phyloP scores from a whole-genome alignment of 2,888 invertebrate species.

The Hydropsyche betteni region DNA sequence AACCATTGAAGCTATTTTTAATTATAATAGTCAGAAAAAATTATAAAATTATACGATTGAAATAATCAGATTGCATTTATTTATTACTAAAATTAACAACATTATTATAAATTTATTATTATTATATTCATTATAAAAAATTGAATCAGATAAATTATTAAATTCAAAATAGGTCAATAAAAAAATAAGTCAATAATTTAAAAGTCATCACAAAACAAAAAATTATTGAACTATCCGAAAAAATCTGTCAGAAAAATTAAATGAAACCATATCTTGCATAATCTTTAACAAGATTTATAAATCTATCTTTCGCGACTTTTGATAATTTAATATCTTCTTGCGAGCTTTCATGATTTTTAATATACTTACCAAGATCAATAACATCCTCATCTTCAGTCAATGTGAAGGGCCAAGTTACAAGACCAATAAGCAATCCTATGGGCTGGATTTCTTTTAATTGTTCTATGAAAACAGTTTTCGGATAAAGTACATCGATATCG shows the following conservation, averaged over 20 bases:
- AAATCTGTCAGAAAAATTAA: neutral
- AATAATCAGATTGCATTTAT: no score
- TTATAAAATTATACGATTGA: no score
- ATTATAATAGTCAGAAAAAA: no score
- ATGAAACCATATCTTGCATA: neutral
- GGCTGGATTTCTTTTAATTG: constrained; percentile 3
- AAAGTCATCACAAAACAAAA: no score
- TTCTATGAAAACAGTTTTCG: neutral
- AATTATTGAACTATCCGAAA: neutral
- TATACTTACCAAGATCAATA: neutral
- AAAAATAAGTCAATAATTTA: no score
- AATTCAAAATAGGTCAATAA: no score
- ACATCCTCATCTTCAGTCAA: neutral
- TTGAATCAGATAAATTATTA: no score
- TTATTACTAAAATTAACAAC: no score
- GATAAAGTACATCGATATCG: neutral
- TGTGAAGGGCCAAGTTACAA: neutral
- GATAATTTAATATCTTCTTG: neutral
- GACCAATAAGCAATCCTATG: neutral
- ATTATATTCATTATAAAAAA: no score
- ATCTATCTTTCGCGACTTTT: neutral
- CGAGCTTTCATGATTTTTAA: neutral
- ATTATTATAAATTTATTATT: no score
- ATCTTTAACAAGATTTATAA: neutral
- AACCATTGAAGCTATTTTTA: no score